phyloP scores from a whole-genome alignment of 2,797 vertebrate genomes.

The Helarctos malayanus region DNA sequence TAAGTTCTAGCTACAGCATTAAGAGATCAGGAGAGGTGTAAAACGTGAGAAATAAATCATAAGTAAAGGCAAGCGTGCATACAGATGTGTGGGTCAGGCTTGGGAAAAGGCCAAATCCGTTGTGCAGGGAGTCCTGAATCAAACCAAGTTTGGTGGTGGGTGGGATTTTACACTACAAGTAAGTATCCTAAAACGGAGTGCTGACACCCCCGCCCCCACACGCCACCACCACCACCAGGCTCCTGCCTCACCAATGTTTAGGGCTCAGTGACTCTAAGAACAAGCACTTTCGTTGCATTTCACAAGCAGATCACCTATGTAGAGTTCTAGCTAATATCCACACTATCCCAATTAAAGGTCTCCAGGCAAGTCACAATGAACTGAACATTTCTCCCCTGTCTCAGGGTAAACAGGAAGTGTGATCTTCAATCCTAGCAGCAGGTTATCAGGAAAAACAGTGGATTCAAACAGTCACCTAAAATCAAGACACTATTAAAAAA shows the following conservation, averaged over 20 bases:
- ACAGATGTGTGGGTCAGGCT: conserved; percentile 77
- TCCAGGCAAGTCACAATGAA: conserved; percentile 82
- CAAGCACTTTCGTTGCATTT: conserved; percentile 87
- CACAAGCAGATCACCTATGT: conserved; percentile 85
- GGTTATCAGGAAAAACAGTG: conserved; percentile 83
- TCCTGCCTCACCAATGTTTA: conserved; percentile 67
- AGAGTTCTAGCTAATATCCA: conserved; percentile 79
- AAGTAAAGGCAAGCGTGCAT: conserved; percentile 75
- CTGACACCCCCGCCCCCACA: neutral
- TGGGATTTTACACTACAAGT: conserved; percentile 72
- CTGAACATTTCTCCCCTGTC: conserved; percentile 80
- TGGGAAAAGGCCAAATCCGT: conserved; percentile 73
- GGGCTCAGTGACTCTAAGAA: conserved; percentile 83
- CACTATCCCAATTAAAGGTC: conserved; percentile 84
- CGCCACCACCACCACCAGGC: neutral
- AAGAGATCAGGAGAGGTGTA: conserved; percentile 59
- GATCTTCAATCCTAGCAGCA: conserved; percentile 86
- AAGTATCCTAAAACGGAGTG: conserved; percentile 15
- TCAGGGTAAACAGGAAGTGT: conserved; percentile 88
- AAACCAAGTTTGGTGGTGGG: conserved; percentile 77
- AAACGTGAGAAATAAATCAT: conserved; percentile 80
- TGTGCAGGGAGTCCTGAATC: conserved; percentile 75
- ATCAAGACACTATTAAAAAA: conserved; percentile 85
- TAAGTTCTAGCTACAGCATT: conserved; percentile 71
- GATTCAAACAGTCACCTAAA: conserved; percentile 86